Evolutionary conservation across 1,140 invertebrate species (phyloP).

Genomic region (Cataglyphis hispanica): DNA sequence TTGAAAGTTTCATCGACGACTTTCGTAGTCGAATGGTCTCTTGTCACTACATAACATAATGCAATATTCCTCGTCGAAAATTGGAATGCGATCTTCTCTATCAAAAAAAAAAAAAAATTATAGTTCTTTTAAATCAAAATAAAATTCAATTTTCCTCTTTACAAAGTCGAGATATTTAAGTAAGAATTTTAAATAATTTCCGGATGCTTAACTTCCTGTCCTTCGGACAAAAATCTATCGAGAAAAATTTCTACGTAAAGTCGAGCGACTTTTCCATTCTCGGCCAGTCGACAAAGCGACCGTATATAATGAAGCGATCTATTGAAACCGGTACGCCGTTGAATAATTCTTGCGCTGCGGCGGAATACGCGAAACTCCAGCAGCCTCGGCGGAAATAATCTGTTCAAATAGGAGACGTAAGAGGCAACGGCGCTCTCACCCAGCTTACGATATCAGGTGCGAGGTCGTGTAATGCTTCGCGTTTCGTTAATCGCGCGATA

Average conservation of each 20-base stretch:
- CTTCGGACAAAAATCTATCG: background rate
- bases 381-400: slow-evolving; percentile 79
- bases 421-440: slow-evolving; percentile 75
- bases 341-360: slow-evolving; percentile 75
- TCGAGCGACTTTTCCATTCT: slow-evolving; percentile 13
- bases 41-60: background rate
- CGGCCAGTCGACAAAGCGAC: background rate
- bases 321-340: slow-evolving; percentile 69
- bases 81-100: background rate
- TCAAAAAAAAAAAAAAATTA: background rate
- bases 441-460: slow-evolving; percentile 71
- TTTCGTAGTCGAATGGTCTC: background rate
- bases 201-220: no score
- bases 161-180: no score
- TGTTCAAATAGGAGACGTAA: slow-evolving; percentile 76
- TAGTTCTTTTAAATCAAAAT: background rate
- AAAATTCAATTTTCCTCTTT: background rate
- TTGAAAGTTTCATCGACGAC: background rate
- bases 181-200: no score
- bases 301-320: slow-evolving; percentile 48
- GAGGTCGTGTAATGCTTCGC: slow-evolving; percentile 63
- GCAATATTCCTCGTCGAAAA: background rate
- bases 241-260: background rate
- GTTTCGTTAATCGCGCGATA: slow-evolving; percentile 34
- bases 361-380: slow-evolving; percentile 53